Evolutionary conservation across 2,888 invertebrate species (phyloP).

Genomic region (Sycophila texana): DNA sequence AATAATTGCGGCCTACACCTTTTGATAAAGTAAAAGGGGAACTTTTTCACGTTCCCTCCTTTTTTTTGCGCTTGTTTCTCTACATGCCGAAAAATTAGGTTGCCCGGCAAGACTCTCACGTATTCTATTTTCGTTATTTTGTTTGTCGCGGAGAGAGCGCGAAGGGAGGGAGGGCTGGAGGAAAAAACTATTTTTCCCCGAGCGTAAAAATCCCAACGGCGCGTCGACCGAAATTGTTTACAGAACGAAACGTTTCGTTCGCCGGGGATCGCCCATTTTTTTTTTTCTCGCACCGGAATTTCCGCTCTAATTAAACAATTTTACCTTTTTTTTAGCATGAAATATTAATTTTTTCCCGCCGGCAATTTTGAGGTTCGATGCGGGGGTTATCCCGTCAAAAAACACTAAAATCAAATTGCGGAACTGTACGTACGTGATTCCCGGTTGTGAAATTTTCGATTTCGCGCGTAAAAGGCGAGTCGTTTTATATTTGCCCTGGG

Average conservation of each 20-base stretch:
- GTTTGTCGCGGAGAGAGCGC: too few species aligned
- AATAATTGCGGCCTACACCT: conserved; percentile 41
- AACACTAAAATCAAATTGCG: background rate
- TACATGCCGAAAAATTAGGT: conserved; percentile 1
- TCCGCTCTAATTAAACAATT: too few species aligned
- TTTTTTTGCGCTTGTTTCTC: conserved; percentile 9
- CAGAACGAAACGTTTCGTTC: background rate
- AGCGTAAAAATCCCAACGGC: background rate
- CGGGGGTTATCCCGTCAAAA: too few species aligned
- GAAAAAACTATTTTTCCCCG: background rate
- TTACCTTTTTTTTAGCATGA: background rate
- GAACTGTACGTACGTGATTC: background rate
- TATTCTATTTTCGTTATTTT: conserved; percentile 2
- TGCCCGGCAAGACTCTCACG: background rate
- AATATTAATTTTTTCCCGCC: too few species aligned
- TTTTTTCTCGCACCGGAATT: background rate
- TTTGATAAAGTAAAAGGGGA: conserved; percentile 33
- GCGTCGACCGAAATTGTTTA: background rate
- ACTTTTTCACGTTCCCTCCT: background rate
- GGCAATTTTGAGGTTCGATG: too few species aligned
- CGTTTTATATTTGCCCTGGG: too few species aligned
- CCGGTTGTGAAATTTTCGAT: too few species aligned
- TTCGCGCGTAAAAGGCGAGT: background rate
- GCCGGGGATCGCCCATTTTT: background rate
- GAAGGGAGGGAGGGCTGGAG: too few species aligned